phyloP scores from a whole-genome alignment of 2,888 invertebrate genomes.

The Dusona sp. region DNA sequence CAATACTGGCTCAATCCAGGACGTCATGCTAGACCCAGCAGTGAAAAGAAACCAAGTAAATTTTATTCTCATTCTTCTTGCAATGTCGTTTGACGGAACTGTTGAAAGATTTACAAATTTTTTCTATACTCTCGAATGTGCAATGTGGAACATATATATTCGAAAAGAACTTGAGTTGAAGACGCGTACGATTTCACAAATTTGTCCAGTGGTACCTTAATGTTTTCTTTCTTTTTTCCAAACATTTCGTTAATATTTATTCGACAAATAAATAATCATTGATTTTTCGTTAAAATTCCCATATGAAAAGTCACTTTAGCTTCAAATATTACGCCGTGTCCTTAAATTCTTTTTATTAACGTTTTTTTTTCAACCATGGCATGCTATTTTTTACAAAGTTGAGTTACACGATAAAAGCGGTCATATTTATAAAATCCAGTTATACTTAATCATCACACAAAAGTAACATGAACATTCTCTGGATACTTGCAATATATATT shows the following conservation, averaged over 20 bases:
- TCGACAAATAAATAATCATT: not conserved
- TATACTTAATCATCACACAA: not conserved
- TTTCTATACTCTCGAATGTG: not conserved
- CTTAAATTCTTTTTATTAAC: not conserved
- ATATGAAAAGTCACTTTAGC: not conserved
- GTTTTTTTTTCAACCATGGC: not conserved
- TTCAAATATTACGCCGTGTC: not conserved
- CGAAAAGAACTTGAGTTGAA: not conserved
- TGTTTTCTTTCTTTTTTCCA: not conserved
- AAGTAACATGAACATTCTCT: conserved; percentile 7
- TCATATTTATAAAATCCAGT: not conserved
- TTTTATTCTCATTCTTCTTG: conserved; percentile 5
- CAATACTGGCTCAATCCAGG: conserved; percentile 56
- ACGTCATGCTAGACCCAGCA: not conserved
- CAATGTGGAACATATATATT: not conserved
- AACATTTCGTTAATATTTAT: not conserved
- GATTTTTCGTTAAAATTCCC: not conserved
- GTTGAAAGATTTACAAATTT: not conserved
- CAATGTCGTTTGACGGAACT: not conserved
- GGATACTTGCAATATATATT: conserved; percentile 29
- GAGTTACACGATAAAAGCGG: not conserved
- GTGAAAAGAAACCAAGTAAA: conserved; percentile 11
- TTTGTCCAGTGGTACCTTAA: not conserved
- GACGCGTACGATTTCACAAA: not conserved
- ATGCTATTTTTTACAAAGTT: not conserved